Base-by-base conservation (phyloP, 2,797 vertebrate species). In the Chelmon rostratus region DNA sequence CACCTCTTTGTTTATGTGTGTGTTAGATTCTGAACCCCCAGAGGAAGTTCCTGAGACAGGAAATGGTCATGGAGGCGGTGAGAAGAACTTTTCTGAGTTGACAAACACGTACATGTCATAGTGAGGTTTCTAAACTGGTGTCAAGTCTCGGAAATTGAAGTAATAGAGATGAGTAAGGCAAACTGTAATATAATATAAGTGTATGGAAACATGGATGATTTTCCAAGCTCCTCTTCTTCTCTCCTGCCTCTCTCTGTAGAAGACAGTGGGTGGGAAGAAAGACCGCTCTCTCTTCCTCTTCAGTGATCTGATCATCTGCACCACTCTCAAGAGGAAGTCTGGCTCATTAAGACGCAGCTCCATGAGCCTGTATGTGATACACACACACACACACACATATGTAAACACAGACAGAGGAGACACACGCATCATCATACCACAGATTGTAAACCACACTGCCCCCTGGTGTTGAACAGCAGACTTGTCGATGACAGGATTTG, bases 261-360 rank as follows among this genome's bases (percentile, higher is more conserved):
- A 99, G 89, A 96, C 97, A 0, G 96, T 98, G 0, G 97, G 98
- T 0, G 98, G 98, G 69, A 99, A 98, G 94, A 99, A 99, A 88
- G 98, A 99, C 79, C 97, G 98, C 3, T 99, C 98, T 5, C 97
- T 99, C 71, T 99, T 99, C 94, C 96, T 99, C 79, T 99, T 99
- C 96, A 96, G 96, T 6, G 98, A 99, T 91, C 95, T 99, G 84
- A 95, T 99, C 54, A 95, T 99, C 91, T 99, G 98, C 92, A 99
- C 98, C 70, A 99, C 98, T 0, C 91, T 99, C 80, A 99, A 99
- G 87, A 96, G 98, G 92, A 99, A 99, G 94, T 99, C 98, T 0
- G 98, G 98, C 31, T 99, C 98, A 7, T 95, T 99, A 58, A 96
- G 98, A 44, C 97, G 98, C 83, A 99, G 98, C 92, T 99, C 98